Conservation (phyloP, 2,888 invertebrate genomes). For the Nemurella pictetii region DNA sequence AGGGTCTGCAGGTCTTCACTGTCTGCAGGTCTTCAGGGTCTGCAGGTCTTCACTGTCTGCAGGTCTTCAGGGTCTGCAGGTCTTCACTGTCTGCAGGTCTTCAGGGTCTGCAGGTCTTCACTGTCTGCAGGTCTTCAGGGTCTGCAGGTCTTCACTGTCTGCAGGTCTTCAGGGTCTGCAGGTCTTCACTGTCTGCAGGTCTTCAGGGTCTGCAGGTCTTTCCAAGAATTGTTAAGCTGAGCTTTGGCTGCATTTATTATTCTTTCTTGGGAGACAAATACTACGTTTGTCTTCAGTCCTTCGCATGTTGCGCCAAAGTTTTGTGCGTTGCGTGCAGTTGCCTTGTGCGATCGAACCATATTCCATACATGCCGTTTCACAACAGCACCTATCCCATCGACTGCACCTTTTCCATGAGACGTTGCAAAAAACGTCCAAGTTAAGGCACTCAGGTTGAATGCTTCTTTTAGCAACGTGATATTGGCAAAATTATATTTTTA, state of each 20-base stretch:
- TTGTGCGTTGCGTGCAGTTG: not conserved
- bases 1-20: not conserved
- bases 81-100: too few relatives aligned
- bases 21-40: too few relatives aligned
- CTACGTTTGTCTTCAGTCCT: not conserved
- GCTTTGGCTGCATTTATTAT: not conserved
- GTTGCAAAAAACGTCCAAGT: slow-evolving; percentile 20
- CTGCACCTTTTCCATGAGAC: slow-evolving; percentile 20
- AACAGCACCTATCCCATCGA: slow-evolving; percentile 21
- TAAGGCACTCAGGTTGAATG: not conserved
- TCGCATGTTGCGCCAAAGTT: not conserved
- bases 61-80: too few relatives aligned
- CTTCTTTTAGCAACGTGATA: not conserved
- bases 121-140: too few relatives aligned
- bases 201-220: too few relatives aligned
- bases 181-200: too few relatives aligned
- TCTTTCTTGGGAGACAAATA: not conserved
- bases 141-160: too few relatives aligned
- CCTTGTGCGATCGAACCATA: not conserved
- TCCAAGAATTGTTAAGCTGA: too few relatives aligned
- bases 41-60: too few relatives aligned
- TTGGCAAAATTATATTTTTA: not conserved
- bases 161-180: too few relatives aligned
- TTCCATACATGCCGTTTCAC: slow-evolving; percentile 26
- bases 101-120: too few relatives aligned